Conservation (phyloP, 92 coral and sea anemone genomes). For the Epizoanthus illoricatus region DNA sequence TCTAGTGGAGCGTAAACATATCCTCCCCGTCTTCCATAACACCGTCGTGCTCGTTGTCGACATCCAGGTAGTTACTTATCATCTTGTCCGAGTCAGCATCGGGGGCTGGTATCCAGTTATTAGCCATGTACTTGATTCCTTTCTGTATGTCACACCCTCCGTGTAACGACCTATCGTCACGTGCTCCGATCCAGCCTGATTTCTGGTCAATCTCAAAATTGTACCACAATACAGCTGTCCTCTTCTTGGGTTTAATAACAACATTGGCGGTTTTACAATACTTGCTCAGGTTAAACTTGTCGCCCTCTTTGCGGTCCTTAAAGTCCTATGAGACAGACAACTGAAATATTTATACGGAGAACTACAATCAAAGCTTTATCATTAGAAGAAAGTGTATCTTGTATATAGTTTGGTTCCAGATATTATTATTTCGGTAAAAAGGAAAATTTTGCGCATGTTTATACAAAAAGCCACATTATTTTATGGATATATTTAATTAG, state of each 20-base stretch:
- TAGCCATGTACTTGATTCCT: slow-evolving; percentile 55
- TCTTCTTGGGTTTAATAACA: slow-evolving; percentile 47
- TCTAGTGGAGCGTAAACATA: neutral
- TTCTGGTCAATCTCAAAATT: slow-evolving; percentile 46
- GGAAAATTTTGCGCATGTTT: too few relatives aligned
- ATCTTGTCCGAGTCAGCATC: slow-evolving; percentile 5
- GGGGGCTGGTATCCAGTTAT: slow-evolving; percentile 60
- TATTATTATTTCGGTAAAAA: too few relatives aligned
- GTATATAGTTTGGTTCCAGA: neutral
- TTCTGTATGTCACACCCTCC: slow-evolving; percentile 57
- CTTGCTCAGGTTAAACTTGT: slow-evolving; percentile 54
- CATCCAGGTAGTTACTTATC: slow-evolving; percentile 4
- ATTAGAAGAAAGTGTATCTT: neutral
- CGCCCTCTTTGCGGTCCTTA: slow-evolving; percentile 43
- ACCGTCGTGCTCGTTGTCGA: neutral
- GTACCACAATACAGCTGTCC: slow-evolving; percentile 60
- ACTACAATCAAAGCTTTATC: neutral
- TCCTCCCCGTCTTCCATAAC: slow-evolving; percentile 7
- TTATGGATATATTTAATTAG: too few relatives aligned
- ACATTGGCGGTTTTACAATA: slow-evolving; percentile 55
- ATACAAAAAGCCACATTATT: too few relatives aligned
- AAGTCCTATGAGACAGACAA: slow-evolving; percentile 39
- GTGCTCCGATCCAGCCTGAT: slow-evolving; percentile 56
- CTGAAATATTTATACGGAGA: neutral
- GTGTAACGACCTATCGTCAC: slow-evolving; percentile 49